Conservation (phyloP, 2,797 vertebrate species). For the Clarias pachynema region DNA sequence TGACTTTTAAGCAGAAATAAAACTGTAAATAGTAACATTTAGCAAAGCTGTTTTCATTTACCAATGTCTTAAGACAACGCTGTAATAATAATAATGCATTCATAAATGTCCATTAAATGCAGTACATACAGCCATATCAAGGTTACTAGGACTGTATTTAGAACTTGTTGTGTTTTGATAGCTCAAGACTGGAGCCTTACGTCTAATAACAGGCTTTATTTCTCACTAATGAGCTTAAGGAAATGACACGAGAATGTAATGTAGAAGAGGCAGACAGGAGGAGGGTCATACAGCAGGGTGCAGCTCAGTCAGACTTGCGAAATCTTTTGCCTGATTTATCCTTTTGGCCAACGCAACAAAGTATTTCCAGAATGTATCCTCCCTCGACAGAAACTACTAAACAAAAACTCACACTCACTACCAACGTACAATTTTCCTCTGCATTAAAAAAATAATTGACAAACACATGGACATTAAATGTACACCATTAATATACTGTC, state of each 20-base stretch:
- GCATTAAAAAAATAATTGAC: neutral
- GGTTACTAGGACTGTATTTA: neutral
- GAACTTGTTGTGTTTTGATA: neutral
- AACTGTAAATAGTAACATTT: neutral
- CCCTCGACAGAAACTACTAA: constrained; percentile 30
- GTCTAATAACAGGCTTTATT: neutral
- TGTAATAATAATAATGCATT: neutral
- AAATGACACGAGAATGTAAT: neutral
- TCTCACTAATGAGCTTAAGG: neutral
- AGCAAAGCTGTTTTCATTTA: neutral
- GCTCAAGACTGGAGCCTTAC: neutral
- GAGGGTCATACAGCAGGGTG: constrained; percentile 6
- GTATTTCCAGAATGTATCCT: constrained; percentile 51
- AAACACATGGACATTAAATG: constrained; percentile 3
- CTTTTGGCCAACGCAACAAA: constrained; percentile 33
- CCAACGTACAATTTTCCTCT: neutral
- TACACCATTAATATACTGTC: neutral
- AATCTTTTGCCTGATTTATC: constrained; percentile 35
- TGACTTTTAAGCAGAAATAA: neutral
- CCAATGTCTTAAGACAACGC: neutral
- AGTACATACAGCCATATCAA: neutral
- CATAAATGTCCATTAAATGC: neutral
- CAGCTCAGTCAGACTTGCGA: constrained; percentile 25
- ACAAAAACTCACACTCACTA: constrained; percentile 33
- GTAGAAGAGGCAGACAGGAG: constrained; percentile 21